These are phyloP conservation scores for Novumbra hubbsi DNA, from an alignment of 2,797 vertebrate genomes.

Conservation along the genomic window DNA sequence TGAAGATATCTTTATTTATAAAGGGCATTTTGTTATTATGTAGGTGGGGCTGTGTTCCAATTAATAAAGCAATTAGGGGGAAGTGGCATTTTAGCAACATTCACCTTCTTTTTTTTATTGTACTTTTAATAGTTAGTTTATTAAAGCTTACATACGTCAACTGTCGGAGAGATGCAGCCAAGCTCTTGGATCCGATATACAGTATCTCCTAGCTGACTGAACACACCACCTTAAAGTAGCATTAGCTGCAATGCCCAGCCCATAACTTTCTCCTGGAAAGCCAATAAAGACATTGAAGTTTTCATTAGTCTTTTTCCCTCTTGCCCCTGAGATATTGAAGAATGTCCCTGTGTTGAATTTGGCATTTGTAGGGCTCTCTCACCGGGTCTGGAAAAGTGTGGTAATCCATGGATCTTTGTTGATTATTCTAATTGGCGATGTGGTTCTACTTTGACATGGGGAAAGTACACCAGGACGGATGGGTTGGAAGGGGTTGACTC, in stretches of 20 bases:
- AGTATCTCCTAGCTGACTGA: slow-evolving; percentile 26
- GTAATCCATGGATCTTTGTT: slow-evolving; percentile 58
- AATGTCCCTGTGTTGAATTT: slow-evolving; percentile 47
- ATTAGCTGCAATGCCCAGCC: slow-evolving; percentile 72
- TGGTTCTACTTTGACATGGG: slow-evolving; percentile 25
- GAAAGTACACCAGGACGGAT: slow-evolving; percentile 20
- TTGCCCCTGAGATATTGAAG: slow-evolving; percentile 41
- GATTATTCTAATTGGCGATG: slow-evolving; percentile 46
- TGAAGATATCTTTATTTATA: not conserved
- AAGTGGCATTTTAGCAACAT: not conserved
- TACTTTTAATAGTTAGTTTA: not conserved
- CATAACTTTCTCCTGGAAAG: slow-evolving; percentile 70
- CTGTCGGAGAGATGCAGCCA: not conserved
- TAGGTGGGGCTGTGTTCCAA: not conserved
- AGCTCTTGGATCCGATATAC: not conserved
- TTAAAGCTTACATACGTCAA: not conserved
- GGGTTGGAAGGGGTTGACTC: not conserved
- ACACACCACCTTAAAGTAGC: slow-evolving; percentile 58
- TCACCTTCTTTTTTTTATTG: not conserved
- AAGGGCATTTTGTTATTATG: not conserved
- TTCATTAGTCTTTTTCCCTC: slow-evolving; percentile 26
- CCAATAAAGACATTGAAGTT: slow-evolving; percentile 73
- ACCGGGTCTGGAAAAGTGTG: slow-evolving; percentile 63
- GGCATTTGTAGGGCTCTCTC: slow-evolving; percentile 23
- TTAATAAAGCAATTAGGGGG: not conserved